phyloP scores from a whole-genome alignment of 2,113 vertebrate species.

The Chelonoidis abingdonii region DNA sequence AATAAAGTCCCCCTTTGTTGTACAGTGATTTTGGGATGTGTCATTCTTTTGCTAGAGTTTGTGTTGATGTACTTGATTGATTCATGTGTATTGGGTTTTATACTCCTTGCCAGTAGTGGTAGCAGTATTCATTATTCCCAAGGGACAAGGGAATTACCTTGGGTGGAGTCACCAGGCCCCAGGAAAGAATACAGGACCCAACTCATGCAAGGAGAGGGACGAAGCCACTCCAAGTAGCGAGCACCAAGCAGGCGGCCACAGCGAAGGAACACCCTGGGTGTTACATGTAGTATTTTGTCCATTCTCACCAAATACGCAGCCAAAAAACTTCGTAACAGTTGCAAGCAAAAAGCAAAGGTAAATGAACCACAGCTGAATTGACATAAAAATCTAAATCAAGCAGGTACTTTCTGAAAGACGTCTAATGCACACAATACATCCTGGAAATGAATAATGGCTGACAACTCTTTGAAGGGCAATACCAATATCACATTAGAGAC shows the following conservation, averaged over 20 bases:
- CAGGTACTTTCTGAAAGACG: not conserved
- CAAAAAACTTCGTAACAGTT: not conserved
- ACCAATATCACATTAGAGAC: not conserved
- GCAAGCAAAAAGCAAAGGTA: slow-evolving; percentile 3
- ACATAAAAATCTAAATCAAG: not conserved
- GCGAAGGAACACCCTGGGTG: not conserved
- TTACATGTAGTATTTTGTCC: not conserved
- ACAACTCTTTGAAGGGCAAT: not conserved
- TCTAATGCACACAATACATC: not conserved
- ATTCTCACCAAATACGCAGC: not conserved
- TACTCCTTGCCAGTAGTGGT: too few relatives aligned
- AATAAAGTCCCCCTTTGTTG: too few relatives aligned
- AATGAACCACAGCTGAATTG: slow-evolving; percentile 19
- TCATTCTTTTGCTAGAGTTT: too few relatives aligned
- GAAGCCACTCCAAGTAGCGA: not conserved
- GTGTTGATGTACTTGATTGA: too few relatives aligned
- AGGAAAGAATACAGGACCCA: not conserved
- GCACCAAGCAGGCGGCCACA: not conserved
- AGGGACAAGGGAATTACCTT: not conserved
- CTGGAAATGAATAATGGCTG: not conserved
- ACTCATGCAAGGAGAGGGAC: not conserved
- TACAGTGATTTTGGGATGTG: too few relatives aligned
- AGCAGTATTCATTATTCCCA: too few relatives aligned
- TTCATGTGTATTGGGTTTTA: too few relatives aligned
- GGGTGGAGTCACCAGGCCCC: not conserved